Base-by-base conservation (phyloP, 2,888 invertebrate species). In the Choreutis nemorana region DNA sequence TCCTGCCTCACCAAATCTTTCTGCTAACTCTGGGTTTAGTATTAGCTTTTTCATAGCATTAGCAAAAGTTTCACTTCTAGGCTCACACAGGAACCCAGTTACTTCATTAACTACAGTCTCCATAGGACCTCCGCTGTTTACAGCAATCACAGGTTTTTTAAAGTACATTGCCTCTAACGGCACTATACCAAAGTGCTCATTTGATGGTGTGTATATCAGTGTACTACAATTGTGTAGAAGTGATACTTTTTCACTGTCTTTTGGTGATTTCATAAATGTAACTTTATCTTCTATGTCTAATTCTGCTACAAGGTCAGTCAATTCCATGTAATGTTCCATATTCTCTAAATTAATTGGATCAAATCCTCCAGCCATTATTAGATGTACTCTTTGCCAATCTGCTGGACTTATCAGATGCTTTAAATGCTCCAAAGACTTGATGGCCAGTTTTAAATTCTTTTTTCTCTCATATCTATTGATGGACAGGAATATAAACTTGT, bases 141-240 rank as follows among this genome's bases (percentile, higher is more conserved):
- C 89, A 0, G 99, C 99, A 41, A 99, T 87, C 0, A 99, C 97
- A 3, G 98, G 97, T 51, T 93, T 91, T 3, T 84, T 81, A 57
- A 89, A 87, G 56, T 93, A 93, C 99, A 99, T 99, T 0, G 97
- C 97, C 80, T 99, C 99, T 30, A 99, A 78, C 0, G 99, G 99
- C 5, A 99, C 99, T 48, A 99, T 99, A 3, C 99, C 99, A 79
- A 99, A 99, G 73, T 99, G 99, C 64, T 99, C 99, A 58, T 92
- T 91, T 2, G 89, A 86, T 2, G 99, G 99, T 4, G 99, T 99
- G 56, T 99, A 99, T 12, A 99, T 56, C 11, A 99, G 71, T 39
- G 91, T 89, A 30, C 86, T 83, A 43, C 91, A 89, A 32, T 85
- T 72, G 18, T 83, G 73, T n/a, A 99, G 75, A 11, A 99, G 70